These are phyloP conservation scores for Habroteleia sp. DNA, from an alignment of 2,888 invertebrate species.

Conservation along the genomic window DNA sequence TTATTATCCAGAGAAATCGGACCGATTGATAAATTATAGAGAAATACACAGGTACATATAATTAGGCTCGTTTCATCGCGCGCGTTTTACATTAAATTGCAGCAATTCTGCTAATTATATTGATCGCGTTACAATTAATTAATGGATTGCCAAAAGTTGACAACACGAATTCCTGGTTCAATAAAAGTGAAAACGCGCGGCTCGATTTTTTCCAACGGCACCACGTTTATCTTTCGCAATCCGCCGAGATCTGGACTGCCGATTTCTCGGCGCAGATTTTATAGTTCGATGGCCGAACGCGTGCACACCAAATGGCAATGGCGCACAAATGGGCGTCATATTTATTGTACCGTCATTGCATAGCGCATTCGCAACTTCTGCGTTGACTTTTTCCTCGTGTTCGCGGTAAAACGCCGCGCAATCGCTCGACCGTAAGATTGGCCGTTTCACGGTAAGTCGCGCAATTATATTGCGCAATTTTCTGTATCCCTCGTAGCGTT, in stretches of 20 bases:
- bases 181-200: slow-evolving; percentile 33
- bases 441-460: slow-evolving; percentile 70
- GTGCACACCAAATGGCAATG: slow-evolving; percentile 18
- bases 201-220: slow-evolving; percentile 4
- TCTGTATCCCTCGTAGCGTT: slow-evolving; percentile 52
- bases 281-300: slow-evolving; percentile 41
- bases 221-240: slow-evolving; percentile 31
- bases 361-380: slow-evolving; percentile 41
- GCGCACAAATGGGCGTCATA: slow-evolving; percentile 28
- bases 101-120: slow-evolving; percentile 13
- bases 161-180: too few relatives aligned
- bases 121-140: slow-evolving; percentile 27
- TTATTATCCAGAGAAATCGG: slow-evolving; percentile 51
- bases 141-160: slow-evolving; percentile 36
- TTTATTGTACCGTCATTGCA: slow-evolving; percentile 53
- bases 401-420: slow-evolving; percentile 64
- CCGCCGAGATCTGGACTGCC: slow-evolving; percentile 19
- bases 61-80: slow-evolving; percentile 45
- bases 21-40: slow-evolving; percentile 55
- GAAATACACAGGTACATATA: slow-evolving; percentile 48
- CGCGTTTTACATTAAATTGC: slow-evolving; percentile 27
- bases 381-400: slow-evolving; percentile 67
- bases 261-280: slow-evolving; percentile 52
- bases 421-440: slow-evolving; percentile 69
- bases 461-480: slow-evolving; percentile 75